Evolutionary conservation across 2,113 vertebrate genomes (phyloP).

Genomic region (Festucalex cinctus): DNA sequence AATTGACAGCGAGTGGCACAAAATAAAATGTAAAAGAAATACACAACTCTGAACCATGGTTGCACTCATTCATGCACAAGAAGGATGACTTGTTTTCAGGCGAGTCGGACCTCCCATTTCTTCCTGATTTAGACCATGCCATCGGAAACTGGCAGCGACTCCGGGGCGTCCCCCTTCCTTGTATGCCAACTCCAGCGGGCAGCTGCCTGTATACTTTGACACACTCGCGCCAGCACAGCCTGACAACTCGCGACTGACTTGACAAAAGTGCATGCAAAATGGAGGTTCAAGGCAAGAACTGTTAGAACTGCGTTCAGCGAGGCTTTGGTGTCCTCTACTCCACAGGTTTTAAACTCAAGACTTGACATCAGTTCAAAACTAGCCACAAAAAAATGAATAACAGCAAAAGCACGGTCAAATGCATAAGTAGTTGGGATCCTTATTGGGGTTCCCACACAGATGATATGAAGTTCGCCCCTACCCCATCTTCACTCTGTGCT

Average conservation of each 20-base stretch:
- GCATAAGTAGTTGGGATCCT: too few species aligned
- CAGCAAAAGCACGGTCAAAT: too few species aligned
- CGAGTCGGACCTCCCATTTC: slow-evolving; percentile 43
- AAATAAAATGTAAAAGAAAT: slow-evolving; percentile 11
- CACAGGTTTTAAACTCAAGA: too few species aligned
- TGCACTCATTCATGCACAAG: slow-evolving; percentile 25
- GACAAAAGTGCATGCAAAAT: neutral
- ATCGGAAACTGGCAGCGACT: slow-evolving; percentile 54
- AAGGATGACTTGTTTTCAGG: slow-evolving; percentile 28
- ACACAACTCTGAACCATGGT: slow-evolving; percentile 5
- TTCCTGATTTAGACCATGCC: slow-evolving; percentile 55
- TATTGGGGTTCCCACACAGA: too few species aligned
- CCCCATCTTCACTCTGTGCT: neutral
- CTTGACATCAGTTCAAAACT: too few species aligned
- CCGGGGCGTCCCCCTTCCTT: slow-evolving; percentile 51
- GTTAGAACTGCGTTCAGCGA: too few species aligned
- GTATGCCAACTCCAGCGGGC: slow-evolving; percentile 45
- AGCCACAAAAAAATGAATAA: too few species aligned
- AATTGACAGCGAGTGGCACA: neutral
- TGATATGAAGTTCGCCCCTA: neutral
- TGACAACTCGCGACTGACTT: neutral
- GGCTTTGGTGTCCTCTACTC: too few species aligned
- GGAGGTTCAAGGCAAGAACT: neutral
- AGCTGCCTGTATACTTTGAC: slow-evolving; percentile 34
- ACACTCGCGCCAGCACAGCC: slow-evolving; percentile 9